A percentile compares a stretch with the other conserved stretches of the same genome.
phyloP scores from a whole-genome alignment of 2,113 vertebrate genomes.

The Syngnathus scovelli region DNA sequence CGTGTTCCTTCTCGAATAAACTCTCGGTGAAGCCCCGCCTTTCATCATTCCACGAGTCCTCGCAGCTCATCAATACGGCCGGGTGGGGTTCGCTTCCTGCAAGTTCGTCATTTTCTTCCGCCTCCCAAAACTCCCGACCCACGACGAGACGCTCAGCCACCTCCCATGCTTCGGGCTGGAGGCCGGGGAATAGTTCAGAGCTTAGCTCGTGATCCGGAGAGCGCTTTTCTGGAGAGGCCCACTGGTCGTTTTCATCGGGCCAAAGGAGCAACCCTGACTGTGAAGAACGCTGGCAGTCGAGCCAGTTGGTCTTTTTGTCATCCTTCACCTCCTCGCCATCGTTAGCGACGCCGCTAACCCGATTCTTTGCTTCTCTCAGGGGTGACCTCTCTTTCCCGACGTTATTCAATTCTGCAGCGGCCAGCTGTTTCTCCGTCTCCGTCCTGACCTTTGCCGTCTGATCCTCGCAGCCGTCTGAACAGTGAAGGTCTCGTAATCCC shows the following conservation, averaged over 20 bases:
- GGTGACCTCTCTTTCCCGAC: conserved; percentile 50
- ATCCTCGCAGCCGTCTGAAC: conserved; percentile 42
- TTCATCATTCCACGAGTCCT: conserved; percentile 58
- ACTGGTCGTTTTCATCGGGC: conserved; percentile 72
- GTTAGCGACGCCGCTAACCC: conserved; percentile 12
- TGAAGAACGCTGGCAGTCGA: conserved; percentile 60
- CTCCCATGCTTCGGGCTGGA: conserved; percentile 53
- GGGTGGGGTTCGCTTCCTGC: conserved; percentile 71
- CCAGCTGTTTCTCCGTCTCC: conserved; percentile 56
- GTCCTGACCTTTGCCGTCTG: conserved; percentile 26
- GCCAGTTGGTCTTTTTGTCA: conserved; percentile 48
- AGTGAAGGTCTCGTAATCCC: conserved; percentile 62
- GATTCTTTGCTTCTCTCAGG: conserved; percentile 21
- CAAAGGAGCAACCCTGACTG: conserved; percentile 54
- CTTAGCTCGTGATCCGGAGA: conserved; percentile 53
- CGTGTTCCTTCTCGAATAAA: conserved; percentile 10
- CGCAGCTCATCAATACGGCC: conserved; percentile 35
- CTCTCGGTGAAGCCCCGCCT: conserved; percentile 31
- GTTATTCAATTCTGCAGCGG: conserved; percentile 56
- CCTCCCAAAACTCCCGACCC: conserved; percentile 66
- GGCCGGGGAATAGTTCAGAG: conserved; percentile 62
- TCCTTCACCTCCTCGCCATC: conserved; percentile 43
- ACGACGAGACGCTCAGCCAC: conserved; percentile 53
- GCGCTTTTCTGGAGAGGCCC: conserved; percentile 65
- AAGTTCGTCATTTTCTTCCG: conserved; percentile 70